phyloP scores from a whole-genome alignment of 2,888 invertebrate genomes.

The Sceliomorpha sp. region DNA sequence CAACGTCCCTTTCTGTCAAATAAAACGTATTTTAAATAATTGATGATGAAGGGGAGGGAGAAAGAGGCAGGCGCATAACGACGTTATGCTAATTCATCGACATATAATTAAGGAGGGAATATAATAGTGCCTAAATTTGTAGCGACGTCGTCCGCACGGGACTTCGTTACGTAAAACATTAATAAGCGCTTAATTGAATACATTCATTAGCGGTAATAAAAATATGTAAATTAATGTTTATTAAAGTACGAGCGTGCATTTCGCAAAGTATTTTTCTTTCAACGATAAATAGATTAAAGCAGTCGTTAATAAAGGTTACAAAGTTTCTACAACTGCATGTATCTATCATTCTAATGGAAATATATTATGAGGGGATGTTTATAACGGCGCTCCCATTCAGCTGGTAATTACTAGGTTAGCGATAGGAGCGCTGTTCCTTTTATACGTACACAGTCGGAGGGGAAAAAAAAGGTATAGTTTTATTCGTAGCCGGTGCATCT shows the following conservation, averaged over 20 bases:
- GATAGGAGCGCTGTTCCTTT: slow-evolving; percentile 62
- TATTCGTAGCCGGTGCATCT: slow-evolving; percentile 9
- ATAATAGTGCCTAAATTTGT: too few relatives aligned
- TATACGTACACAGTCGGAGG: slow-evolving; percentile 28
- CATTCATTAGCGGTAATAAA: slow-evolving; percentile 51
- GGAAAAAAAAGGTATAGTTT: slow-evolving; percentile 27
- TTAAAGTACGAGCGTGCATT: slow-evolving; percentile 40
- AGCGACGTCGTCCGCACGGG: too few relatives aligned
- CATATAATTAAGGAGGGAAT: too few relatives aligned
- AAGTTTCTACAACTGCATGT: slow-evolving; percentile 53
- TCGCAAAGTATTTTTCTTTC: slow-evolving; percentile 32
- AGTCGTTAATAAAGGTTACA: slow-evolving; percentile 56
- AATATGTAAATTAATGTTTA: slow-evolving; percentile 49
- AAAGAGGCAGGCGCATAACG: too few relatives aligned
- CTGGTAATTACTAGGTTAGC: slow-evolving; percentile 68
- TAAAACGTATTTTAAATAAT: too few relatives aligned
- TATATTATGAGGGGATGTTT: slow-evolving; percentile 56
- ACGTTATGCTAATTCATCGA: too few relatives aligned
- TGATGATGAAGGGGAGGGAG: too few relatives aligned
- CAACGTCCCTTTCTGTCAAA: too few relatives aligned
- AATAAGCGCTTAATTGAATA: too few relatives aligned
- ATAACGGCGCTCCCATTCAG: slow-evolving; percentile 58
- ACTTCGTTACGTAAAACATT: too few relatives aligned
- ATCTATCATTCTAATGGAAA: slow-evolving; percentile 54
- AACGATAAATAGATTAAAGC: slow-evolving; percentile 54